Evolutionary conservation across 2,797 vertebrate species (phyloP), one percentile per base, ranked within the genome.

Genomic region (Pyrocephalus nanus): DNA sequence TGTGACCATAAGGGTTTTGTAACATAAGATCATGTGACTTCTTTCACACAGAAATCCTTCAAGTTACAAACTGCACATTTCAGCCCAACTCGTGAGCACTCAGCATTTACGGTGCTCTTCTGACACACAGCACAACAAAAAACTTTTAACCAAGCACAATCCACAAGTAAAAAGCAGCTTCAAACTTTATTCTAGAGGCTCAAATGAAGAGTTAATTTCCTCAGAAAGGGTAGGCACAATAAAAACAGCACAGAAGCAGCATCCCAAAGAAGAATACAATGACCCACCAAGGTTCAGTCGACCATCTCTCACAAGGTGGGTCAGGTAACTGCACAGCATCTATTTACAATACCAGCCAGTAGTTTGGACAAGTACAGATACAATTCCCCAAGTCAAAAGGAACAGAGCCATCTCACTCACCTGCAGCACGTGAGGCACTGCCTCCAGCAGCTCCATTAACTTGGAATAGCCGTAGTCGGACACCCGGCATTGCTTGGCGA

Each of bases 391-490:
- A 55, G n/a, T 58, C 36, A 73, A 65, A 54, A 73, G 21, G 21
- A 88, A 43, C 32, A 27, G 53, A 10, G 9, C 8, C 27, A 50
- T 26, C 3, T 27, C 75, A 90, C 96, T 96, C 80, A 99, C 99
- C 98, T 99, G 99, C 48, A 99, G 97, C 8, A 99, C 99, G 17
- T 99, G 99, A 55, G 99, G 99, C 84, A 99, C 99, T 1, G 99
- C 99, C 97, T 99, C 99, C 43, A 99, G 97, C 29, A 99, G 98
- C 95, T 99, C 99, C 97, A 99, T 98, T 83, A 99, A 94, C 95
- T 99, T 99, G 29, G 99, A 98, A 96, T 98, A 99, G 10, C 99
- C 99, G 0, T 99, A 99, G 97, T 99, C 99, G 5, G 99, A 99
- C 66, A 99, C 99, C 0, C 99, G 98, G 94, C 99, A 99, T 30